Conservation (phyloP, 2,797 vertebrate species). For the Chromis chromis region DNA sequence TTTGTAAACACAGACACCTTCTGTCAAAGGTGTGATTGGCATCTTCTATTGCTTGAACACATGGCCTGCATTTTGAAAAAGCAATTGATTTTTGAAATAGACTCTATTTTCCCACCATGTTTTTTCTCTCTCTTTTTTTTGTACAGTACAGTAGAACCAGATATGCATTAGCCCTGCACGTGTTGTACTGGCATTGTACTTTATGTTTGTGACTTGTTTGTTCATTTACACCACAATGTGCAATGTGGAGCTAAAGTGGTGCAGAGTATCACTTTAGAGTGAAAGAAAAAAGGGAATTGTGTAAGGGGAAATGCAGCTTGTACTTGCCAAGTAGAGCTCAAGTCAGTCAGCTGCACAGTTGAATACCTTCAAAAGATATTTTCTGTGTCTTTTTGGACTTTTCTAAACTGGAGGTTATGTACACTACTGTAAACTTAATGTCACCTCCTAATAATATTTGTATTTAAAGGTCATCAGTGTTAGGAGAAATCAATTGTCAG, state of each 20-base stretch:
- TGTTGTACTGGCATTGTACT: not conserved
- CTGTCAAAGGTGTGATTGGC: slow-evolving; percentile 37
- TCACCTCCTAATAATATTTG: slow-evolving; percentile 3
- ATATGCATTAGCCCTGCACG: not conserved
- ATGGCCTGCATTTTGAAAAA: not conserved
- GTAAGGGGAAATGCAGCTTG: not conserved
- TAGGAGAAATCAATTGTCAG: slow-evolving; percentile 3
- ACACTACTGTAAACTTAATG: not conserved
- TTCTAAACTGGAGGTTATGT: not conserved
- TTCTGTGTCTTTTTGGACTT: not conserved
- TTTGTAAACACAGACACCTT: slow-evolving; percentile 52
- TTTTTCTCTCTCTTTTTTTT: not conserved
- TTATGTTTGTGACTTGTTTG: not conserved
- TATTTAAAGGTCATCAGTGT: slow-evolving; percentile 6
- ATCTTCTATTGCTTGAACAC: slow-evolving; percentile 19
- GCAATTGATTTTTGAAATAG: slow-evolving; percentile 12
- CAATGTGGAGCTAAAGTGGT: not conserved
- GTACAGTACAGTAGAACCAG: not conserved
- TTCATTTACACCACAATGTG: not conserved
- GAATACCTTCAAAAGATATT: not conserved
- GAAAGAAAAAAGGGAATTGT: not conserved
- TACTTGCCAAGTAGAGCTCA: no score
- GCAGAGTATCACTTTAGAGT: not conserved
- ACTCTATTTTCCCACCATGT: not conserved
- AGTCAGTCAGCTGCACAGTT: not conserved